phyloP scores from a whole-genome alignment of 2,797 vertebrate species.

The Danionella dracula region DNA sequence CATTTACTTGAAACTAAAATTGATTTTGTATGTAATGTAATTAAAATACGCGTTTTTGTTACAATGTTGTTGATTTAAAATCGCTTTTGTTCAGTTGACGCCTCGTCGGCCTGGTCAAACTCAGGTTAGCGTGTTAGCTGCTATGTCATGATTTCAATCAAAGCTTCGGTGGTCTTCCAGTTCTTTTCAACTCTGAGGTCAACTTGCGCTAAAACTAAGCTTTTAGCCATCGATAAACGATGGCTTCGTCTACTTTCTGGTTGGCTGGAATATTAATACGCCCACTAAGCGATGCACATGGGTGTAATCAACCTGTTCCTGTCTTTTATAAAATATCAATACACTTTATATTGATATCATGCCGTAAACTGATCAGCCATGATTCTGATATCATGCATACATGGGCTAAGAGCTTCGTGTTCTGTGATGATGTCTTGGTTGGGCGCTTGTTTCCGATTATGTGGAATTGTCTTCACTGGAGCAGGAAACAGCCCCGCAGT shows the following conservation, averaged over 20 bases:
- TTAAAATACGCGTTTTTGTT: not conserved
- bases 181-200: not conserved
- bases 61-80: not conserved
- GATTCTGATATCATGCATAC: not conserved
- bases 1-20: not conserved
- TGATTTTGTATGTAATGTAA: not conserved
- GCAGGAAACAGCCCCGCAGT: conserved; percentile 17
- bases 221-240: conserved; percentile 24
- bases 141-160: not conserved
- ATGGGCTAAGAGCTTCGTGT: not conserved
- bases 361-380: not conserved
- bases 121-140: conserved; percentile 12
- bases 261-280: conserved; percentile 16
- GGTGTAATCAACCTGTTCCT: not conserved
- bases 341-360: not conserved
- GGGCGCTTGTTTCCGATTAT: not conserved
- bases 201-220: not conserved
- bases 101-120: conserved; percentile 1
- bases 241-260: conserved; percentile 11
- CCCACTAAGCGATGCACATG: conserved; percentile 15
- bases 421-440: not conserved
- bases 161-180: not conserved
- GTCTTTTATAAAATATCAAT: not conserved
- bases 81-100: conserved; percentile 1
- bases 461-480: conserved; percentile 7